phyloP scores from a whole-genome alignment of 2,888 invertebrate genomes.

The Scrobipalpa costella region DNA sequence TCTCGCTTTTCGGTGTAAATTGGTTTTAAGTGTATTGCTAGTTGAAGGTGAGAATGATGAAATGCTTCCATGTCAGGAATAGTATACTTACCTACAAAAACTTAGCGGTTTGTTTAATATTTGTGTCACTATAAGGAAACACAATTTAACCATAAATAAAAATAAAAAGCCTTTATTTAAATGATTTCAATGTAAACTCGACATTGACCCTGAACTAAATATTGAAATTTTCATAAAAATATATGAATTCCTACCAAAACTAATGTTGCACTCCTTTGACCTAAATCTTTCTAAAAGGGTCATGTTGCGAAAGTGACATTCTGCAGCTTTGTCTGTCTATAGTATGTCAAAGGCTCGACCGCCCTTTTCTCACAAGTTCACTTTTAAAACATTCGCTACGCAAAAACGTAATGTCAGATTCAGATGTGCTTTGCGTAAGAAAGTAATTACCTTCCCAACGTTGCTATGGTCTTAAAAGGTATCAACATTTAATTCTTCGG shows the following conservation, averaged over 20 bases:
- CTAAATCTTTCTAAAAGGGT: too few species aligned
- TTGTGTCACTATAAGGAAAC: too few species aligned
- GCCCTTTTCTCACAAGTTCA: constrained; percentile 7
- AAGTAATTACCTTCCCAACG: constrained; percentile 33
- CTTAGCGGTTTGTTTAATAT: too few species aligned
- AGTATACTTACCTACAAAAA: too few species aligned
- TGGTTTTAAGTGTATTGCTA: neutral
- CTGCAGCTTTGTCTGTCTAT: neutral
- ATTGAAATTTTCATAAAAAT: neutral
- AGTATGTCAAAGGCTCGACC: neutral
- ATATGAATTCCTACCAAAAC: too few species aligned
- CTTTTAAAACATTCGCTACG: constrained; percentile 15
- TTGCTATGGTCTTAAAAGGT: constrained; percentile 21
- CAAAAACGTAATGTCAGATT: constrained; percentile 41
- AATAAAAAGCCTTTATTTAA: too few species aligned
- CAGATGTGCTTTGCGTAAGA: constrained; percentile 41
- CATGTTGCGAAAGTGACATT: too few species aligned
- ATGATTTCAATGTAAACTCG: neutral
- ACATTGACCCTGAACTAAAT: neutral
- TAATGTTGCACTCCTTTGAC: too few species aligned
- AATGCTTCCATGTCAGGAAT: neutral
- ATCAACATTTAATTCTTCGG: constrained; percentile 22
- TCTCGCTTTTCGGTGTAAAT: too few species aligned
- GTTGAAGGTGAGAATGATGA: constrained; percentile 1
- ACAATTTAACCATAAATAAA: too few species aligned